Evolutionary conservation across 2,888 invertebrate genomes (phyloP).

Genomic region (Amphimallon solstitiale): DNA sequence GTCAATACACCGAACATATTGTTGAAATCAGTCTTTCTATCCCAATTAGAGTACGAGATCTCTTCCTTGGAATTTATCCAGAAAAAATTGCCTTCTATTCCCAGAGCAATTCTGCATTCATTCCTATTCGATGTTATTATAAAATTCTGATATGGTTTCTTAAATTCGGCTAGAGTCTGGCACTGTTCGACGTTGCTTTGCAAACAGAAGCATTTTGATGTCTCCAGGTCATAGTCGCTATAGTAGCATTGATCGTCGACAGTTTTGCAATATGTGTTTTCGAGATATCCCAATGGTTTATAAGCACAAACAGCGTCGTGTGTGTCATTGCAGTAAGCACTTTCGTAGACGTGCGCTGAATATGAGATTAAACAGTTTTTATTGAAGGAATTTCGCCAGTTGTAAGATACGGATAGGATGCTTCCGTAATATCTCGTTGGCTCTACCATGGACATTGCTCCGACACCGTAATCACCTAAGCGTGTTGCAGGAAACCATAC

Average conservation of each 20-base stretch:
- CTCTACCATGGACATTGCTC: slow-evolving; percentile 27
- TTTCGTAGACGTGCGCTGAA: slow-evolving; percentile 10
- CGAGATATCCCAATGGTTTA: slow-evolving; percentile 16
- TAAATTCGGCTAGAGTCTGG: slow-evolving; percentile 28
- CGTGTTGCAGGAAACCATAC: slow-evolving; percentile 38
- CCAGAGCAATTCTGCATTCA: slow-evolving; percentile 34
- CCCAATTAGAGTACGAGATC: slow-evolving; percentile 34
- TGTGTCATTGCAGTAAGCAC: slow-evolving; percentile 29
- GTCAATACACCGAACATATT: slow-evolving; percentile 24
- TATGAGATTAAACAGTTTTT: slow-evolving; percentile 35
- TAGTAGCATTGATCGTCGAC: slow-evolving; percentile 21
- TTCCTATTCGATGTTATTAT: not conserved
- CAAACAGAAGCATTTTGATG: slow-evolving; percentile 34
- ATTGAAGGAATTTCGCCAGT: slow-evolving; percentile 28
- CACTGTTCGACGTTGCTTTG: not conserved
- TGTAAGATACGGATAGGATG: slow-evolving; percentile 13
- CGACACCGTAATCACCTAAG: slow-evolving; percentile 16
- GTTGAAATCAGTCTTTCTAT: slow-evolving; percentile 23
- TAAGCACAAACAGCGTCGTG: slow-evolving; percentile 36
- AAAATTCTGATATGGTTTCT: slow-evolving; percentile 36
- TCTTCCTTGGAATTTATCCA: slow-evolving; percentile 34
- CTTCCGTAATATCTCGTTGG: slow-evolving; percentile 32
- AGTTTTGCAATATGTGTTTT: slow-evolving; percentile 19
- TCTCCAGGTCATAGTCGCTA: slow-evolving; percentile 28
- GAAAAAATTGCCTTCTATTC: not conserved